phyloP scores from a whole-genome alignment of 1,140 invertebrate species.

The Matsumurasca onukii region DNA sequence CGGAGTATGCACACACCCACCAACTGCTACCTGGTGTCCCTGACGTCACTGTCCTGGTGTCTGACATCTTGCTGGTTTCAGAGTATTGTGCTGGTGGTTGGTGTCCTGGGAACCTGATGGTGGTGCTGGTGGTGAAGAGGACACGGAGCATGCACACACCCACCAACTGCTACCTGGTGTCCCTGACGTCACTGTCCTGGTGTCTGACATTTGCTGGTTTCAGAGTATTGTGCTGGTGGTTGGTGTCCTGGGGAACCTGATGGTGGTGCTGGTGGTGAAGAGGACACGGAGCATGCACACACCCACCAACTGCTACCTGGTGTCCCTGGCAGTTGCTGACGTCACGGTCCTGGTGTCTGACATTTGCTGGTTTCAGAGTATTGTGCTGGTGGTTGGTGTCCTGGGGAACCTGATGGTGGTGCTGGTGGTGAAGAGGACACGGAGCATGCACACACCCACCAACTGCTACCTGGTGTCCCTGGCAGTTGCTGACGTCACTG shows the following conservation, averaged over 20 bases:
- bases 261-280: neutral
- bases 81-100: too few relatives aligned
- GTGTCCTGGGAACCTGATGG: too few relatives aligned
- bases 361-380: constrained; percentile 51
- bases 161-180: too few relatives aligned
- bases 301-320: too few relatives aligned
- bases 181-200: too few relatives aligned
- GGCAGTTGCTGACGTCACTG: constrained; percentile 62
- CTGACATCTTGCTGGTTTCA: too few relatives aligned
- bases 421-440: constrained; percentile 51
- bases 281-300: constrained; percentile 53
- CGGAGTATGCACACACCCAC: neutral
- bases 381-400: constrained; percentile 58
- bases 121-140: neutral
- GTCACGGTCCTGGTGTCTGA: constrained; percentile 60
- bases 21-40: too few relatives aligned
- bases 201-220: neutral
- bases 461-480: constrained; percentile 64
- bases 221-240: too few relatives aligned
- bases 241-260: too few relatives aligned
- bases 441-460: constrained; percentile 59
- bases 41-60: neutral
- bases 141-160: constrained; percentile 56
- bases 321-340: too few relatives aligned
- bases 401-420: constrained; percentile 58